Conservation (phyloP, 2,888 invertebrate genomes). For the Sicus ferrugineus region DNA sequence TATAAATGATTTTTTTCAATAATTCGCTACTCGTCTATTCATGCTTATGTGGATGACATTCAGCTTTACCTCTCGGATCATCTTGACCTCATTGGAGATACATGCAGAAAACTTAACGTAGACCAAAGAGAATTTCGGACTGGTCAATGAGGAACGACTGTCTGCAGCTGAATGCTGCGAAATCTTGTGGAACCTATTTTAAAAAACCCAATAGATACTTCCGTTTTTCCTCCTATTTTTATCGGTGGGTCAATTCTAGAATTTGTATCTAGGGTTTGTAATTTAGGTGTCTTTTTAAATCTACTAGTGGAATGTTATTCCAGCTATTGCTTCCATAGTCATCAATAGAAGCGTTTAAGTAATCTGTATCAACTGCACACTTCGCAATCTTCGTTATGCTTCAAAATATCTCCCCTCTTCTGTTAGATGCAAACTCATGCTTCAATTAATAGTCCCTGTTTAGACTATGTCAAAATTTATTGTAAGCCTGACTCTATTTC, state of each 20-base stretch:
- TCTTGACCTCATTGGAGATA: background rate
- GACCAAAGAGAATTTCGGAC: background rate
- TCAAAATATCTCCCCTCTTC: background rate
- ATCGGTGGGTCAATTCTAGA: background rate
- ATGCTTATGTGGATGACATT: background rate
- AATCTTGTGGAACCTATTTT: background rate
- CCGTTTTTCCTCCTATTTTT: background rate
- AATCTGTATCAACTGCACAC: background rate
- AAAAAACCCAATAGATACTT: background rate
- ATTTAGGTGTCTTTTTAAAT: background rate
- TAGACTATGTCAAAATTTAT: background rate
- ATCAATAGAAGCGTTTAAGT: background rate
- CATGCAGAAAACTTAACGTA: background rate
- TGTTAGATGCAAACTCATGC: background rate
- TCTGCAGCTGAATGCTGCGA: background rate
- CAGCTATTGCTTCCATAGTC: background rate
- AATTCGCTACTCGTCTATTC: background rate
- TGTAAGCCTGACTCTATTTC: background rate
- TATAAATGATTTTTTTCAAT: background rate
- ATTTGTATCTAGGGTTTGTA: background rate
- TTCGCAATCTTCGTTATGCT: background rate
- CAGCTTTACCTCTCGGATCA: background rate
- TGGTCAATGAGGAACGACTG: background rate
- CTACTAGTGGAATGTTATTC: background rate
- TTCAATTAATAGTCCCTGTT: background rate